Conservation (phyloP, 92 coral and sea anemone species). For the Epizoanthus rinbou region DNA sequence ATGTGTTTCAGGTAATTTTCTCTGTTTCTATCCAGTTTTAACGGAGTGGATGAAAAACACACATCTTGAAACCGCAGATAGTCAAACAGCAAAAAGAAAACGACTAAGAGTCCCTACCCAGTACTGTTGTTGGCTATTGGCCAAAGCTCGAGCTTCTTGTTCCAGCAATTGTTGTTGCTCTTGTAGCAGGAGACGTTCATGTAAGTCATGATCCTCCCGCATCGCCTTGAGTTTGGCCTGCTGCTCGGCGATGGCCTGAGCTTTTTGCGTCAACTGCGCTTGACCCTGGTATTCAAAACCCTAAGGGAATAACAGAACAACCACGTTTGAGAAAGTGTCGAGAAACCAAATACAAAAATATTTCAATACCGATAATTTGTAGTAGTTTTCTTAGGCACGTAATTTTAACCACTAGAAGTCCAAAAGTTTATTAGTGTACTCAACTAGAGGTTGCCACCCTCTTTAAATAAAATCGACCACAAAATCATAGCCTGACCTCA, state of each 20-base stretch:
- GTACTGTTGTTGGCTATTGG: slow-evolving; percentile 39
- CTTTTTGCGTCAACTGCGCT: slow-evolving; percentile 57
- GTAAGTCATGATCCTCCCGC: slow-evolving; percentile 70
- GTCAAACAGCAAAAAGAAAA: neutral
- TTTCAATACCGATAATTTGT: neutral
- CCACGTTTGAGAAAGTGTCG: neutral
- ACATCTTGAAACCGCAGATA: neutral
- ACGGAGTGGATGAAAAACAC: too few relatives aligned
- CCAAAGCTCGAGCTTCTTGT: slow-evolving; percentile 52
- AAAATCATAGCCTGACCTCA: too few relatives aligned
- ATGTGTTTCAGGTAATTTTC: too few relatives aligned
- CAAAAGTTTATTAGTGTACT: too few relatives aligned
- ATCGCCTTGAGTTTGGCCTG: slow-evolving; percentile 65
- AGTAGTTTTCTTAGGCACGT: too few relatives aligned
- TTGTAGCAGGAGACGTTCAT: slow-evolving; percentile 60
- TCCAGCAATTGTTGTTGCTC: slow-evolving; percentile 67
- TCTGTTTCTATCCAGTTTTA: too few relatives aligned
- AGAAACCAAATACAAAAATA: too few relatives aligned
- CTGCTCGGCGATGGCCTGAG: slow-evolving; percentile 72
- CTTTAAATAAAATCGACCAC: too few relatives aligned
- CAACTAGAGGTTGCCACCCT: too few relatives aligned
- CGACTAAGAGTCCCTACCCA: neutral
- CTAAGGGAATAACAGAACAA: neutral
- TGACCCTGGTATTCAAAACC: slow-evolving; percentile 20
- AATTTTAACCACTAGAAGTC: too few relatives aligned